Percentiles rank a stretch among this genome's conserved stretches.
Conservation (phyloP, 2,797 vertebrate species). For the Arctocebus calabarensis region DNA sequence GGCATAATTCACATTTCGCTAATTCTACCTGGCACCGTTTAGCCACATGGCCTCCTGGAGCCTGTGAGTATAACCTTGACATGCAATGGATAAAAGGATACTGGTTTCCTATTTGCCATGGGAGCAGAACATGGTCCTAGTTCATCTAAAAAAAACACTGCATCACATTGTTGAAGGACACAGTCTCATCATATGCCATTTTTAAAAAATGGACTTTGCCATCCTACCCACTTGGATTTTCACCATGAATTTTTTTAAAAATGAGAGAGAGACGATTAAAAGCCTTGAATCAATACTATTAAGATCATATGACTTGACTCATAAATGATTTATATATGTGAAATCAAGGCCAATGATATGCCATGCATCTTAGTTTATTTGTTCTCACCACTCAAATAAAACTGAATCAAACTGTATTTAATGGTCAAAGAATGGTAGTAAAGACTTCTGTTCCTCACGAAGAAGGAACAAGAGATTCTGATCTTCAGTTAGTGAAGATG, state of each 20-base stretch:
- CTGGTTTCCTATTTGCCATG: neutral
- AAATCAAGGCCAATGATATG: conserved; percentile 51
- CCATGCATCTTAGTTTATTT: neutral
- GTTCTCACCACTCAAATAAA: conserved; percentile 34
- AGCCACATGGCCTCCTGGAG: neutral
- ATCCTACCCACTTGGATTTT: neutral
- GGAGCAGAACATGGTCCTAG: neutral
- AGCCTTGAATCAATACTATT: conserved; percentile 62
- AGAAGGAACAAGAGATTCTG: neutral
- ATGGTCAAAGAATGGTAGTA: neutral
- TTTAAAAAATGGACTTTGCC: conserved; percentile 11
- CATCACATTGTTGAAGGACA: neutral
- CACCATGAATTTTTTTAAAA: neutral
- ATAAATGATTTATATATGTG: conserved; percentile 66
- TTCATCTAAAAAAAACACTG: neutral
- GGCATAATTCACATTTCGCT: neutral
- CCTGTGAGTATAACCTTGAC: neutral
- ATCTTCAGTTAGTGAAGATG: neutral
- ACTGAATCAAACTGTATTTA: conserved; percentile 28
- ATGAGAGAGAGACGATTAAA: conserved; percentile 57
- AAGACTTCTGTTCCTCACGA: neutral
- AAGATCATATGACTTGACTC: conserved; percentile 48
- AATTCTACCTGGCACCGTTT: neutral
- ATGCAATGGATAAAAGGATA: neutral
- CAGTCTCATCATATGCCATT: neutral